Evolutionary conservation across 2,888 invertebrate genomes (phyloP).

Genomic region (Papilio elwesi): DNA sequence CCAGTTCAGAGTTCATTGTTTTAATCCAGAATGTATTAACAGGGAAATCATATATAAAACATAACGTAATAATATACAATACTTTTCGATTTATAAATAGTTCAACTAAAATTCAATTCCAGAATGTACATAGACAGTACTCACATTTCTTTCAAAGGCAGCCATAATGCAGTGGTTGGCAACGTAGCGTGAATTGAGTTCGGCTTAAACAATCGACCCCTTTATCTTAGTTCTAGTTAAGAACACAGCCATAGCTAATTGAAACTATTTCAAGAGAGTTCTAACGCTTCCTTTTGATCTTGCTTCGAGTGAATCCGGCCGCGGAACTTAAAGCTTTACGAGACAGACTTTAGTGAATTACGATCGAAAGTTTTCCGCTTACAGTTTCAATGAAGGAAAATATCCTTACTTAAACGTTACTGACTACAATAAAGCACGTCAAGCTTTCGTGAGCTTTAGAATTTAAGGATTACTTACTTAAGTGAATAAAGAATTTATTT

Average conservation of each 20-base stretch:
- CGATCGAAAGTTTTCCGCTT: constrained; percentile 41
- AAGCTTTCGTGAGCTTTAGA: constrained; percentile 15
- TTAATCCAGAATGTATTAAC: too few species aligned
- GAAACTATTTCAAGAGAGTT: constrained; percentile 60
- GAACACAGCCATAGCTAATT: constrained; percentile 56
- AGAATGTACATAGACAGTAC: not conserved
- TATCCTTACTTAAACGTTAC: constrained; percentile 24
- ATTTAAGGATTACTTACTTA: not conserved
- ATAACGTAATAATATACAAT: not conserved
- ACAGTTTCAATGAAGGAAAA: constrained; percentile 29
- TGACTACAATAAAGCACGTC: constrained; percentile 20
- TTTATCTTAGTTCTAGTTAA: constrained; percentile 48
- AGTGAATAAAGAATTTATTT: constrained; percentile 6
- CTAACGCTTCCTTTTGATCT: constrained; percentile 56
- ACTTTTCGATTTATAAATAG: not conserved
- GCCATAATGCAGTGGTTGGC: not conserved
- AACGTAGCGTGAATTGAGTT: constrained; percentile 22
- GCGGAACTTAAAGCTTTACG: constrained; percentile 41
- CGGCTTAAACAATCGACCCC: constrained; percentile 38
- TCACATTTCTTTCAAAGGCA: not conserved
- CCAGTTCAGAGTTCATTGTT: too few species aligned
- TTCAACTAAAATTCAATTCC: not conserved
- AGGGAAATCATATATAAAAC: too few species aligned
- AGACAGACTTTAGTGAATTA: constrained; percentile 40
- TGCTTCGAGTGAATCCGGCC: constrained; percentile 31